These are phyloP conservation scores for Muscidifurax raptorellus DNA, from an alignment of 1,140 invertebrate species.

Conservation along the genomic window DNA sequence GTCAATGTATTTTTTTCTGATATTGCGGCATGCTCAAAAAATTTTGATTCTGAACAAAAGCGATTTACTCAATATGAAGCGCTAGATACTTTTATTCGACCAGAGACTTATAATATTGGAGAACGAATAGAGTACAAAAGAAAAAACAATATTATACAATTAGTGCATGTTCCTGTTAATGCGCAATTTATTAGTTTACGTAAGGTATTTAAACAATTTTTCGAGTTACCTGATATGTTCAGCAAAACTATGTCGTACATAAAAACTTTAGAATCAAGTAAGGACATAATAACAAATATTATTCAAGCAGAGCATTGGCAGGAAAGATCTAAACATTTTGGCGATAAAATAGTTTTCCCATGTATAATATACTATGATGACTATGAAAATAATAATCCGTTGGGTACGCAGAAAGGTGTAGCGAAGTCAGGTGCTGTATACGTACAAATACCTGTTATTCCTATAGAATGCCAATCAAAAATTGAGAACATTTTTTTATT, in stretches of 20 bases:
- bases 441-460: no score
- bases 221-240: no score
- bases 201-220: slow-evolving; percentile 28
- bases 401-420: slow-evolving; percentile 7
- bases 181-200: slow-evolving; percentile 14
- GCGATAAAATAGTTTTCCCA: slow-evolving; percentile 1
- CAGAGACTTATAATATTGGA: background rate
- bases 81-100: slow-evolving; percentile 22
- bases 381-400: slow-evolving; percentile 29
- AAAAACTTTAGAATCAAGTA: background rate
- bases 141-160: background rate
- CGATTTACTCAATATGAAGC: slow-evolving; percentile 32
- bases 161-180: background rate
- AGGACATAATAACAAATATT: slow-evolving; percentile 21
- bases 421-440: background rate
- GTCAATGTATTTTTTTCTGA: slow-evolving; percentile 41
- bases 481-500: slow-evolving; percentile 27
- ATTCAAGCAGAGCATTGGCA: background rate
- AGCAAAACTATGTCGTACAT: slow-evolving; percentile 18
- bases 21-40: slow-evolving; percentile 14
- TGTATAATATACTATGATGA: slow-evolving; percentile 4
- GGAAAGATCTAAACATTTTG: background rate
- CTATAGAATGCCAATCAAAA: background rate
- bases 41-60: slow-evolving; percentile 41
- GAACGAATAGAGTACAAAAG: slow-evolving; percentile 23